Percentiles rank a stretch among this genome's conserved stretches.
Conservation (phyloP, 2,888 invertebrate species). For the Spisula subtruncata region DNA sequence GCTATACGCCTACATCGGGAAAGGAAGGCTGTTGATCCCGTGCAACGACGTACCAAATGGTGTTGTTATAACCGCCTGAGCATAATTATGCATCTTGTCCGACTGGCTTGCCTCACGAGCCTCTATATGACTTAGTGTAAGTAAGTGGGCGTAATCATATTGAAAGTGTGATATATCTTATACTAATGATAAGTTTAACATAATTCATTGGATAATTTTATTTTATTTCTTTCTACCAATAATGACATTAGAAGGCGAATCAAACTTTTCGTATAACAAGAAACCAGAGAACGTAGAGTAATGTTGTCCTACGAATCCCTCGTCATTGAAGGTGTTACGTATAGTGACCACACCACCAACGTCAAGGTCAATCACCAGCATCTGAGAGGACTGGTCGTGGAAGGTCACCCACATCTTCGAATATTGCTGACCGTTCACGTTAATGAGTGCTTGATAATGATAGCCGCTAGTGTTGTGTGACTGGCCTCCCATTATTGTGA, state of each 20-base stretch:
- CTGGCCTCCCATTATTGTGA: slow-evolving; percentile 13
- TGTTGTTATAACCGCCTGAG: too few species aligned
- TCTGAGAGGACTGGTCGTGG: background rate
- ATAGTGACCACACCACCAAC: background rate
- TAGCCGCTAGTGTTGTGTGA: background rate
- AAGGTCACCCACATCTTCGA: background rate
- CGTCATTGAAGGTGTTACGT: background rate
- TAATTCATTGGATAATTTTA: background rate
- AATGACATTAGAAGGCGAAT: background rate
- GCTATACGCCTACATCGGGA: too few species aligned
- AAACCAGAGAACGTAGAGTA: background rate
- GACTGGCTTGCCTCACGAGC: too few species aligned
- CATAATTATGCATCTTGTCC: too few species aligned
- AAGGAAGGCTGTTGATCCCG: too few species aligned
- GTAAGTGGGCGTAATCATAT: too few species aligned
- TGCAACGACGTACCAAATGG: too few species aligned
- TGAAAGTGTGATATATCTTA: too few species aligned
- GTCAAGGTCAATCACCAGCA: background rate
- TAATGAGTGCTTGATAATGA: background rate
- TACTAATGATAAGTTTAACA: too few species aligned
- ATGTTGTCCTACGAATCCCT: background rate
- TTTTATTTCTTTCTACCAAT: background rate
- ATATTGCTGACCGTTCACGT: background rate
- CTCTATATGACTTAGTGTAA: too few species aligned
- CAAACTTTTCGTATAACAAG: background rate